phyloP scores from a whole-genome alignment of 2,888 invertebrate genomes.

The Rhingia campestris region DNA sequence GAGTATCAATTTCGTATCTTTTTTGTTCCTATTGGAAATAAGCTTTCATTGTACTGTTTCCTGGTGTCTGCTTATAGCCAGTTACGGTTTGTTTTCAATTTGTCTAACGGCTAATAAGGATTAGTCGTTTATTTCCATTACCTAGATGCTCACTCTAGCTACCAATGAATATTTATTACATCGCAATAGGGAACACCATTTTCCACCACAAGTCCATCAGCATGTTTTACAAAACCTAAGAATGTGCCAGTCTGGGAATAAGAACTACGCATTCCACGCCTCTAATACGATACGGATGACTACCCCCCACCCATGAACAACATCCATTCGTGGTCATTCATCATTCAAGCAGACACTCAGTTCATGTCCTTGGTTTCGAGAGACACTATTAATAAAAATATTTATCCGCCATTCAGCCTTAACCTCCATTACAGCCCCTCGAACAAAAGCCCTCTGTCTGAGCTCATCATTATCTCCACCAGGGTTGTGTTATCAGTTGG shows the following conservation, averaged over 20 bases:
- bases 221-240: constrained; percentile 5
- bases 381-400: constrained; percentile 32
- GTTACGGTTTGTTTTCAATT: too few species aligned
- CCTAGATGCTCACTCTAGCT: too few species aligned
- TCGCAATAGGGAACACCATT: too few species aligned
- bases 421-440: constrained; percentile 15
- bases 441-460: constrained; percentile 13
- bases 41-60: too few species aligned
- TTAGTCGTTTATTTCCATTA: too few species aligned
- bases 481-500: constrained; percentile 6
- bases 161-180: too few species aligned
- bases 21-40: too few species aligned
- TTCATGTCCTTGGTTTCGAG: constrained; percentile 28
- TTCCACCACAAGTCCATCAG: too few species aligned
- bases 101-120: too few species aligned
- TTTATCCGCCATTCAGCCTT: constrained; percentile 30
- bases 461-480: constrained; percentile 23
- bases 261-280: constrained; percentile 10
- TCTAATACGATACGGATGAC: neutral
- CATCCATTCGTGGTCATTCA: constrained; percentile 26
- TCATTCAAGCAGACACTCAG: constrained; percentile 28
- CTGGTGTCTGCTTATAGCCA: too few species aligned
- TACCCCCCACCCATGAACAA: neutral
- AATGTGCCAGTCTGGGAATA: constrained; percentile 12
- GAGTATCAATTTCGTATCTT: too few species aligned